phyloP scores from a whole-genome alignment of 2,888 invertebrate genomes.

The Asteroscopus sphinx region DNA sequence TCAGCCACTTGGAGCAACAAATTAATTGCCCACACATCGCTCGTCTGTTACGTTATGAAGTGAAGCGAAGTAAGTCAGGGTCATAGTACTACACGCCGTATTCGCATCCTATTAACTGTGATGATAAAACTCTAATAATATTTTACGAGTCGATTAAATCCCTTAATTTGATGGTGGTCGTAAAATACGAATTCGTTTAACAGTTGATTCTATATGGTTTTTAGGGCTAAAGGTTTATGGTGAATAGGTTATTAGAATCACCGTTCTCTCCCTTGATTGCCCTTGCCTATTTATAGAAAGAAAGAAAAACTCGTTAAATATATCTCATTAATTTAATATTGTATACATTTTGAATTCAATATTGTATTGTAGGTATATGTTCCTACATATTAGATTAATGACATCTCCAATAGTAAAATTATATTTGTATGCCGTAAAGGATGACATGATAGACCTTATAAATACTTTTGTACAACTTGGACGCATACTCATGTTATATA shows the following conservation, averaged over 20 bases:
- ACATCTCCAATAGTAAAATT: too few relatives aligned
- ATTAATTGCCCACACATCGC: conserved; percentile 23
- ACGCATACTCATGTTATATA: too few relatives aligned
- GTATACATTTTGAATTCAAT: too few relatives aligned
- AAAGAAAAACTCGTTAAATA: too few relatives aligned
- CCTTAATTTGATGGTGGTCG: conserved; percentile 28
- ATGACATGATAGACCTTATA: too few relatives aligned
- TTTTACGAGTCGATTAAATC: conserved; percentile 30
- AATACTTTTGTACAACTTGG: too few relatives aligned
- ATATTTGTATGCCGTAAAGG: too few relatives aligned
- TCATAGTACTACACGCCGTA: conserved; percentile 57
- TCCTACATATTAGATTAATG: too few relatives aligned
- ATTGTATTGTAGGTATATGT: too few relatives aligned
- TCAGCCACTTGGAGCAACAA: conserved; percentile 10
- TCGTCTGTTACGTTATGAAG: conserved; percentile 18
- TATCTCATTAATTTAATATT: too few relatives aligned
- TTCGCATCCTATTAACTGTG: conserved; percentile 41
- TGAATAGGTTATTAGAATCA: not conserved
- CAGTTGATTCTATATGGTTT: conserved; percentile 9
- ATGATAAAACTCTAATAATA: conserved; percentile 45
- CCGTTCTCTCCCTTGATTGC: too few relatives aligned
- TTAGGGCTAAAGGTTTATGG: conserved; percentile 18
- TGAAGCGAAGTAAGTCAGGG: conserved; percentile 72
- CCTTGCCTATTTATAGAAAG: too few relatives aligned
- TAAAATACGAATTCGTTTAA: conserved; percentile 21